Percentiles rank a stretch among this genome's conserved stretches.
These are phyloP conservation scores for Bettongia penicillata DNA, from an alignment of 2,113 vertebrate genomes.

Conservation along the genomic window DNA sequence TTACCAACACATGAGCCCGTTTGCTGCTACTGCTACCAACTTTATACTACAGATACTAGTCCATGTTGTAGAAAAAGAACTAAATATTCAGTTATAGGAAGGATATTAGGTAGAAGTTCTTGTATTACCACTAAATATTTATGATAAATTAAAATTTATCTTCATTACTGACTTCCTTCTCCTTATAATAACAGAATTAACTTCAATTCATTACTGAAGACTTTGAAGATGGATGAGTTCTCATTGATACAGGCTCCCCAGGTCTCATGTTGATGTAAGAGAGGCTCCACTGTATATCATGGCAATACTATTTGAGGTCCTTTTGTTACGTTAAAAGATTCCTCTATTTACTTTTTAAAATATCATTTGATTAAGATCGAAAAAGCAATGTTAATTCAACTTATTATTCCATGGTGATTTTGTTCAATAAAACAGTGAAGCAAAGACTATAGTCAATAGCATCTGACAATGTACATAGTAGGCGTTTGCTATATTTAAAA, in stretches of 20 bases:
- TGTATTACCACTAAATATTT: not conserved
- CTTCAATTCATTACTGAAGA: not conserved
- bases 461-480: not conserved
- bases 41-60: too few relatives aligned
- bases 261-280: not conserved
- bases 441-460: not conserved
- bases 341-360: constrained; percentile 41
- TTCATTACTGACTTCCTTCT: not conserved
- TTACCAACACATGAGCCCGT: too few relatives aligned
- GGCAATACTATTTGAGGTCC: constrained; percentile 2
- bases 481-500: not conserved
- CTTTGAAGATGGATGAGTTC: not conserved
- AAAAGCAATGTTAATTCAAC: constrained; percentile 6
- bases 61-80: too few relatives aligned
- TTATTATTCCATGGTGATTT: constrained; percentile 10
- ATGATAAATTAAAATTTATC: not conserved
- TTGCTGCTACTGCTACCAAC: too few relatives aligned
- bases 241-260: not conserved
- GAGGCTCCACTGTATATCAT: not conserved
- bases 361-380: constrained; percentile 32
- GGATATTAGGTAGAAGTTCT: too few relatives aligned
- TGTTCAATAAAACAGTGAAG: constrained; percentile 5
- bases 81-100: too few relatives aligned
- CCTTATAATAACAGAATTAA: not conserved
- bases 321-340: not conserved